Base-by-base conservation (phyloP, 30 jellyfish, hydroid and myxozoan species). In the Cassiopea andromeda region DNA sequence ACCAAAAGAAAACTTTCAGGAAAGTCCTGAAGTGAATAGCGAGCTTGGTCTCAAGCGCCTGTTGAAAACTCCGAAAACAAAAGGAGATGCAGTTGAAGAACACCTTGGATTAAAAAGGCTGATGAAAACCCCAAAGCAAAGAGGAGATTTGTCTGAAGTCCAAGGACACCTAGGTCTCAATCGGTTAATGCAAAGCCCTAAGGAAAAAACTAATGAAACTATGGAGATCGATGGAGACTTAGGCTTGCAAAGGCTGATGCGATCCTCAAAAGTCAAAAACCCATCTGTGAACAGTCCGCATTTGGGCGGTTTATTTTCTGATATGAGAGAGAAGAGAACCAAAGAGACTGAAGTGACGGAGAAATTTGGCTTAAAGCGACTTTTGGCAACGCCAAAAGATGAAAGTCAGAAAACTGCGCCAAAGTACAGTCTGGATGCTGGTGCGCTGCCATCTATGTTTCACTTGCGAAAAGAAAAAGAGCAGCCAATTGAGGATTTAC, bases 11-110 rank as follows among this genome's bases (percentile, higher is more conserved):
- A 45, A 15, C 60, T 15, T 50, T 0, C 0, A 72, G 7, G 57
- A 2, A 57, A 85, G 46, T 0, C 43, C 83, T 45, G 89, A 49
- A 38, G 6, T 54, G 60, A 2, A 72, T 3, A 12, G 81, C 48
- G 50, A 44, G n/a, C 54, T 77, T 46, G 94, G 89, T n/a, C 69
- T 66, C 44, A 44, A 68, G 72, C 74, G 84, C 13, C 68, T 76
- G 48, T 7, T 87, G 83, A 77, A 61, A 46, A 60, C 94, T 2
- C 94, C 94, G 1, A 87, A 84, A 18, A 58, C 94, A 1, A 87
- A 69, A 46, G 73, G 46, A 46, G 14, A 61, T 13, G 43, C 7
- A 61, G 73, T 17, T 13, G 19, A 61, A 61, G 73, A 14, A 6
- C 7, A 27, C 17, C 61, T 71, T 15, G 92, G 92, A 1, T 38